phyloP scores from a whole-genome alignment of 2,113 vertebrate genomes.

The Scortum barcoo region DNA sequence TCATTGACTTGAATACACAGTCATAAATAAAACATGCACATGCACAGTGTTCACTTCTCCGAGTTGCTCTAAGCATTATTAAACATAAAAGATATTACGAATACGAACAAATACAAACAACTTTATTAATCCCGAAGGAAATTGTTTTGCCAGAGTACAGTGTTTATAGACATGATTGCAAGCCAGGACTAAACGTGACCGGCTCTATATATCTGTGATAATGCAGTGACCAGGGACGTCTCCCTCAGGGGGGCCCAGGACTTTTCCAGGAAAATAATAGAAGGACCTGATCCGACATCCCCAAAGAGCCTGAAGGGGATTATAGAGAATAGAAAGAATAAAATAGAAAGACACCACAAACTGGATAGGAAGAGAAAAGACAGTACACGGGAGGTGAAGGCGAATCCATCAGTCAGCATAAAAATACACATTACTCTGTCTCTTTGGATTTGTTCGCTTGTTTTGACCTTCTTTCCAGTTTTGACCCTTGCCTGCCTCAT shows the following conservation, averaged over 20 bases:
- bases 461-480: no score
- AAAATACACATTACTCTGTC: background rate
- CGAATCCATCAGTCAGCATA: background rate
- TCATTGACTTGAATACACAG: constrained; percentile 22
- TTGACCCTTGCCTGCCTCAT: no score
- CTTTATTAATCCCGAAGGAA: no score
- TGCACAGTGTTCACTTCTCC: background rate
- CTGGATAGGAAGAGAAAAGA: constrained; percentile 10
- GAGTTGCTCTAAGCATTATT: background rate
- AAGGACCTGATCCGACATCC: background rate
- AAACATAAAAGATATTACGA: background rate
- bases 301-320: constrained; percentile 23
- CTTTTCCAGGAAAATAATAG: constrained; percentile 28
- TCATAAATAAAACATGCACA: constrained; percentile 19
- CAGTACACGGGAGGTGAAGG: background rate
- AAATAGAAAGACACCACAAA: background rate
- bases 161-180: background rate
- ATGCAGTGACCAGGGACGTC: background rate
- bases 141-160: no score
- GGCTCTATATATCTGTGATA: background rate
- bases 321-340: constrained; percentile 21
- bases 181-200: constrained; percentile 1
- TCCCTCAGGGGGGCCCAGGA: constrained; percentile 13
- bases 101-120: no score
- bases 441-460: no score